Evolutionary conservation across 2,113 vertebrate genomes (phyloP).

Genomic region (Siniperca chuatsi): DNA sequence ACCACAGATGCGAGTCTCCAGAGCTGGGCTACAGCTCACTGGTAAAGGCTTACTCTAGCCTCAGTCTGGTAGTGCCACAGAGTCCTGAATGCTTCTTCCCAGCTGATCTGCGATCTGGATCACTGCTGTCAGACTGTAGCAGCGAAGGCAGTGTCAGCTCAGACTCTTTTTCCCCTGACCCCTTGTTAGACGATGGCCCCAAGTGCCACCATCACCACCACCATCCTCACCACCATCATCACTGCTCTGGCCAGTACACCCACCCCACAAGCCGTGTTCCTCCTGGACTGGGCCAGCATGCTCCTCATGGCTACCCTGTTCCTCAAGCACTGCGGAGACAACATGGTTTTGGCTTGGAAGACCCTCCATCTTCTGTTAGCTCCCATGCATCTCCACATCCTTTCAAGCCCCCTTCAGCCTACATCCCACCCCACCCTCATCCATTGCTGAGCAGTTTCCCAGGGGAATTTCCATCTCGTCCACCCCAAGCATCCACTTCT

Average conservation of each 20-base stretch:
- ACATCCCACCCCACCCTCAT: constrained; percentile 86
- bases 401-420: constrained; percentile 84
- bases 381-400: constrained; percentile 70
- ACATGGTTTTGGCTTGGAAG: constrained; percentile 86
- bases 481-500: constrained; percentile 62
- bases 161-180: constrained; percentile 93
- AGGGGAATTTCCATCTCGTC: constrained; percentile 78
- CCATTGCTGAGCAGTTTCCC: constrained; percentile 81
- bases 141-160: constrained; percentile 91
- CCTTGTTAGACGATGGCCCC: constrained; percentile 87
- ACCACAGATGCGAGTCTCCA: constrained; percentile 91
- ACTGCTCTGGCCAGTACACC: constrained; percentile 52
- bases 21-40: constrained; percentile 91
- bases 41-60: constrained; percentile 89
- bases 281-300: constrained; percentile 78
- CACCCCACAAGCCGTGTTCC: constrained; percentile 82
- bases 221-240: constrained; percentile 86
- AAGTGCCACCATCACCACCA: constrained; percentile 90
- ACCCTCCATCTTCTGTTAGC: constrained; percentile 75
- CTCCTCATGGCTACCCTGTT: constrained; percentile 68
- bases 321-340: constrained; percentile 84
- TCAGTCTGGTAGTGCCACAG: constrained; percentile 87
- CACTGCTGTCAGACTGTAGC: constrained; percentile 92
- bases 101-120: constrained; percentile 87
- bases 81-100: constrained; percentile 90